Percentiles rank a stretch among this genome's conserved stretches.
Conservation (phyloP, 2,113 vertebrate species). For the Leptocoma aspasia region DNA sequence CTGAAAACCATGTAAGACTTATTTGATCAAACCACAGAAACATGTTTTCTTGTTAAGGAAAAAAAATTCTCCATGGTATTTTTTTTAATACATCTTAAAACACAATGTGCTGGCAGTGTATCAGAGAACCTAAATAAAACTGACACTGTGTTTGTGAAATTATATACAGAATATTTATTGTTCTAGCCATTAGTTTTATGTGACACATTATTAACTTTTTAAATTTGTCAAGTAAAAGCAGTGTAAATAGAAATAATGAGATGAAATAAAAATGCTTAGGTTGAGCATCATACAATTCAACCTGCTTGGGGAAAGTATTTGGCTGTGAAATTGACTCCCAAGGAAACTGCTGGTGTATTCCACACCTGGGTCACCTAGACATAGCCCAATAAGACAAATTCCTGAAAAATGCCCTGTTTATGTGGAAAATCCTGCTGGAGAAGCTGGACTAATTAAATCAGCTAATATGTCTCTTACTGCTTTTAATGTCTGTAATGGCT, state of each 20-base stretch:
- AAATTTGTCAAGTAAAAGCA: not conserved
- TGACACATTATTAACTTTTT: constrained; percentile 24
- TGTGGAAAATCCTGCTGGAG: not conserved
- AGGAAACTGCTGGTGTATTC: not conserved
- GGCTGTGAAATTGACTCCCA: not conserved
- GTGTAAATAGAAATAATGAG: not conserved
- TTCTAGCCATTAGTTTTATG: constrained; percentile 18
- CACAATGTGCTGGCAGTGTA: not conserved
- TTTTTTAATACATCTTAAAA: not conserved
- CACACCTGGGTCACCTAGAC: not conserved
- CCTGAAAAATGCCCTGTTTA: not conserved
- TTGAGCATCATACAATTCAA: not conserved
- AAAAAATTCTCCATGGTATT: not conserved
- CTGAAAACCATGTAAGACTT: constrained; percentile 15
- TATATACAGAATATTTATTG: constrained; percentile 3
- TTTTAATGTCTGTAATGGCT: not conserved
- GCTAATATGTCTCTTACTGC: not conserved
- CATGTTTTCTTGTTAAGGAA: not conserved
- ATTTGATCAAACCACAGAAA: constrained; percentile 19
- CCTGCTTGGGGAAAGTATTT: not conserved
- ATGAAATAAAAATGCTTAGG: not conserved
- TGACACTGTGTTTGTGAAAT: not conserved
- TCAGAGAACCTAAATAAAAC: not conserved
- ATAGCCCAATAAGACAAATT: not conserved
- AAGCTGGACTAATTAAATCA: not conserved